Conservation (phyloP, 2,888 invertebrate species). For the Boloria euphrosyne region DNA sequence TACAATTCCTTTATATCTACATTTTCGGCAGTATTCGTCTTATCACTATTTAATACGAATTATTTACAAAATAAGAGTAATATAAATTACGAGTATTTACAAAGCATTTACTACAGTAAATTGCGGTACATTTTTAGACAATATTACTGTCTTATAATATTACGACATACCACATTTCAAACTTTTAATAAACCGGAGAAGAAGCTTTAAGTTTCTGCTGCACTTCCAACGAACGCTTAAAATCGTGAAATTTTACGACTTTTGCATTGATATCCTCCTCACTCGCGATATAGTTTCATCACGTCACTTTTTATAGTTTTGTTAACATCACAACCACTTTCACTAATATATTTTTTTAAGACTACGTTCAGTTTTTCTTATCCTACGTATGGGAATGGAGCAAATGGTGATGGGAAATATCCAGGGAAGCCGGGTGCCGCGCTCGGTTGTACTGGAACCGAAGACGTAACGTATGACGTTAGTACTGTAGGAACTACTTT, state of each 20-base stretch:
- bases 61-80: constrained; percentile 58
- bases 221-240: constrained; percentile 58
- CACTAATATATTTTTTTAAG: constrained; percentile 44
- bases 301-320: constrained; percentile 57
- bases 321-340: constrained; percentile 54
- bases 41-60: constrained; percentile 43
- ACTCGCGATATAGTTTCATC: constrained; percentile 70
- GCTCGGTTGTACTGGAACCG: constrained; percentile 87
- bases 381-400: constrained; percentile 89
- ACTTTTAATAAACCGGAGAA: constrained; percentile 55
- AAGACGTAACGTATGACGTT: constrained; percentile 92
- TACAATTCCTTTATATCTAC: constrained; percentile 53
- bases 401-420: constrained; percentile 89
- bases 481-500: constrained; percentile 90
- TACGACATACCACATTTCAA: constrained; percentile 48
- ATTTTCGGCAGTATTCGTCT: constrained; percentile 36
- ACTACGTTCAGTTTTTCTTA: constrained; percentile 51
- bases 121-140: constrained; percentile 48
- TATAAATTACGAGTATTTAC: constrained; percentile 69
- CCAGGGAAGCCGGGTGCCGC: constrained; percentile 85
- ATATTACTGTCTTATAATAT: constrained; percentile 45
- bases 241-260: constrained; percentile 64
- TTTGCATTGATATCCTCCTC: constrained; percentile 58
- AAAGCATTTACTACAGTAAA: constrained; percentile 55
- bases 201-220: constrained; percentile 62